Evolutionary conservation across 2,113 vertebrate genomes (phyloP).

Genomic region (Corydoras maculifer): DNA sequence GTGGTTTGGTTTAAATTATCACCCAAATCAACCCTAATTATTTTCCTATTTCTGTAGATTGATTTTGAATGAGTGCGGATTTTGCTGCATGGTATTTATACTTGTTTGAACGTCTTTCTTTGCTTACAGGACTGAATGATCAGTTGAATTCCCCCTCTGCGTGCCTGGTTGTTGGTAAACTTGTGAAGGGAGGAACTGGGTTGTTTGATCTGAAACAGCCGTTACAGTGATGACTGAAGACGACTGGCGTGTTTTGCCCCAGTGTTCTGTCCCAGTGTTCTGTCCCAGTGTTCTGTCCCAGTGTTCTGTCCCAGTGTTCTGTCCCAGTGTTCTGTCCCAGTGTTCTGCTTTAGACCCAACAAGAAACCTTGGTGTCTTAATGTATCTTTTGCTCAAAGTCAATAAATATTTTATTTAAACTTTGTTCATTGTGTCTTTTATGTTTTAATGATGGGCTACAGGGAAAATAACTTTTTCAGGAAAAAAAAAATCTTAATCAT

Average conservation of each 20-base stretch:
- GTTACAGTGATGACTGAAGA: slow-evolving; percentile 61
- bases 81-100: not conserved
- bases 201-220: slow-evolving; percentile 96
- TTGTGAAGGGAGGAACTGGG: slow-evolving; percentile 90
- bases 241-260: too few relatives aligned
- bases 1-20: too few relatives aligned
- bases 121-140: slow-evolving; percentile 73
- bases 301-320: too few relatives aligned
- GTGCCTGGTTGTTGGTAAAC: slow-evolving; percentile 87
- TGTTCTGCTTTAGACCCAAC: not conserved
- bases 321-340: too few relatives aligned
- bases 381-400: not conserved
- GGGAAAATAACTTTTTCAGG: too few relatives aligned
- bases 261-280: not conserved
- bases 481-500: too few relatives aligned
- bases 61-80: not conserved
- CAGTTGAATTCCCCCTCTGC: slow-evolving; percentile 86
- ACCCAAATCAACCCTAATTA: too few relatives aligned
- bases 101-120: not conserved
- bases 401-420: too few relatives aligned
- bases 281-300: not conserved
- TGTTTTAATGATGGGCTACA: too few relatives aligned
- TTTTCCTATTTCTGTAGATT: too few relatives aligned
- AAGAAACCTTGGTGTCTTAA: not conserved
- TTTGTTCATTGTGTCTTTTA: too few relatives aligned